Evolutionary conservation across 2,888 invertebrate genomes (phyloP).

Genomic region (Lepetodrilus schrolli): DNA sequence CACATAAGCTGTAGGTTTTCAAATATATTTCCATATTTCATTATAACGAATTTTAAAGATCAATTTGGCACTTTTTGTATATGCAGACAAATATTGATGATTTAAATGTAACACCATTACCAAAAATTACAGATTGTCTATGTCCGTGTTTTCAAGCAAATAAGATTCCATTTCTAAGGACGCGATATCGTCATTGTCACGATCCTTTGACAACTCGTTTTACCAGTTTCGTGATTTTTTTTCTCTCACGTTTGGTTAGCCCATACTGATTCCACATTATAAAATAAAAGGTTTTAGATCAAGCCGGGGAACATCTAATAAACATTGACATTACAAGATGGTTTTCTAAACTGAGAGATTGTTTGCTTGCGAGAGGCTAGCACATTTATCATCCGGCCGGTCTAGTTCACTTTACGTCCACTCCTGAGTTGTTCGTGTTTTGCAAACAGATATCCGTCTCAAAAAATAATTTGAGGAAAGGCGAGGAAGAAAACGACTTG

Average conservation of each 20-base stretch:
- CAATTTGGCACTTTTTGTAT: too few relatives aligned
- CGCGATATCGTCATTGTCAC: not conserved
- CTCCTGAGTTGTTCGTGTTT: not conserved
- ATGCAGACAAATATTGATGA: too few relatives aligned
- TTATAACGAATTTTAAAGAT: too few relatives aligned
- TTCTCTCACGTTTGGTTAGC: slow-evolving; percentile 1
- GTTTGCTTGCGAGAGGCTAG: not conserved
- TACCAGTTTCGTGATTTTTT: not conserved
- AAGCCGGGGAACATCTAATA: slow-evolving; percentile 16
- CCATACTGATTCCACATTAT: slow-evolving; percentile 14
- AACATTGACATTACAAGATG: slow-evolving; percentile 14
- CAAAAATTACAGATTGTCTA: slow-evolving; percentile 5
- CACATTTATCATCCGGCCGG: not conserved
- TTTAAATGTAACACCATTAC: not conserved
- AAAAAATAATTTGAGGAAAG: slow-evolving; percentile 25
- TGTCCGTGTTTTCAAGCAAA: not conserved
- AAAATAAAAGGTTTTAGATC: slow-evolving; percentile 25
- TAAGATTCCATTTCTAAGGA: slow-evolving; percentile 2
- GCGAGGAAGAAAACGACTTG: slow-evolving; percentile 20
- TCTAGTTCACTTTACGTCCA: not conserved
- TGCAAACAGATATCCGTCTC: not conserved
- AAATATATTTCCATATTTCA: too few relatives aligned
- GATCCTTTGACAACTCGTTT: not conserved
- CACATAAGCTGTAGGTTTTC: too few relatives aligned
- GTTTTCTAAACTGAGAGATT: slow-evolving; percentile 16